These are phyloP conservation scores for Hyaena hyaena DNA, from an alignment of 2,113 vertebrate genomes.

Conservation along the genomic window DNA sequence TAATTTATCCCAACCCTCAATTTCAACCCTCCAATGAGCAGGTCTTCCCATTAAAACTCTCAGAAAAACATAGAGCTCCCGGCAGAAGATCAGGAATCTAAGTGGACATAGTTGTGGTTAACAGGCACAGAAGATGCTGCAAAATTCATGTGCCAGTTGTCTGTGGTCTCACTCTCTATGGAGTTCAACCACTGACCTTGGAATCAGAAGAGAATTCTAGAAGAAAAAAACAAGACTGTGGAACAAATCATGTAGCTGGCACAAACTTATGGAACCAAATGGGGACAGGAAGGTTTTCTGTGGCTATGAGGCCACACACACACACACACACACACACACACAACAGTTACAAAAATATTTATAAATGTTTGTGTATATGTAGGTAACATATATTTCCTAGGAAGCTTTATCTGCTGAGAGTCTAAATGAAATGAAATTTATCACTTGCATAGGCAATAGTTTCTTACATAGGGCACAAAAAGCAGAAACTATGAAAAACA, in stretches of 20 bases:
- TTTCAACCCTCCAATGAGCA: not conserved
- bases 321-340: not conserved
- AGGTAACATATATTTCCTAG: not conserved
- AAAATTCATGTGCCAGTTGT: not conserved
- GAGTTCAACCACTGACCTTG: not conserved
- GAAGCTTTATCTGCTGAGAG: not conserved
- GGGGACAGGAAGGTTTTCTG: not conserved
- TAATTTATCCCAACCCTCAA: not conserved
- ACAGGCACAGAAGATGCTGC: not conserved
- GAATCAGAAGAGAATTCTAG: not conserved
- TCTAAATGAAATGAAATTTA: not conserved
- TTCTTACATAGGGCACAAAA: not conserved
- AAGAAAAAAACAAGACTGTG: not conserved
- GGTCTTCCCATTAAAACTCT: not conserved
- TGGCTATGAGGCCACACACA: not conserved
- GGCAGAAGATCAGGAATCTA: not conserved
- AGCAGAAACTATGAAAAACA: not conserved
- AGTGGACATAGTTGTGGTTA: not conserved
- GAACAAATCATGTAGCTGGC: not conserved
- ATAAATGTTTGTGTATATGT: not conserved
- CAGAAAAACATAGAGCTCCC: not conserved
- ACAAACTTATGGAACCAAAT: no score
- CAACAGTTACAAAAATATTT: not conserved
- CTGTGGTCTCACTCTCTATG: not conserved
- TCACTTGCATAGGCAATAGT: not conserved